Conservation (phyloP, 2,888 invertebrate species). For the Gymnocheta viridis region DNA sequence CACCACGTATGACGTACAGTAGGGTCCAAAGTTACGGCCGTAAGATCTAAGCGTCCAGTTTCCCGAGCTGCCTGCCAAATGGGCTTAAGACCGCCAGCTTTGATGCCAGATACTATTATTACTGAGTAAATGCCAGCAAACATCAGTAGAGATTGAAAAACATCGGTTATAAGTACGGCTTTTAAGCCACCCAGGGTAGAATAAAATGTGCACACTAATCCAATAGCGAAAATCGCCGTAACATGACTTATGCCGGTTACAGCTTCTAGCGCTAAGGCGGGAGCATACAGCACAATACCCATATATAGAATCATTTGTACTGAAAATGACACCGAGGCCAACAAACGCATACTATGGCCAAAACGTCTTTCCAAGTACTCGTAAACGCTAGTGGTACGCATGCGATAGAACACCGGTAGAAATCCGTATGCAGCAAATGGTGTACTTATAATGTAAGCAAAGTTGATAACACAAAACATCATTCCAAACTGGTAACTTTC, state of each 20-base stretch:
- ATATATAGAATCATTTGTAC: constrained; percentile 96
- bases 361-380: constrained; percentile 96
- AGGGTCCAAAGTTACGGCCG: constrained; percentile 89
- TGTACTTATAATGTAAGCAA: constrained; percentile 89
- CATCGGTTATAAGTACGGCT: constrained; percentile 93
- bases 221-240: constrained; percentile 87
- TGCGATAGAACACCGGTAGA: constrained; percentile 92
- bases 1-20: constrained; percentile 93
- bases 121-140: constrained; percentile 91
- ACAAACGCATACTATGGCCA: constrained; percentile 87
- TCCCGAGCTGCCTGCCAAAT: constrained; percentile 88
- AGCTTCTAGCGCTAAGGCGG: constrained; percentile 93
- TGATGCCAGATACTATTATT: constrained; percentile 87
- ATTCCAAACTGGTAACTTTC: constrained; percentile 93
- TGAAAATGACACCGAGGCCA: constrained; percentile 92
- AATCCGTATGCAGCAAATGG: constrained; percentile 90
- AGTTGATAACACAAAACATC: constrained; percentile 89
- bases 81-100: constrained; percentile 87
- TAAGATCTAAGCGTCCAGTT: constrained; percentile 87
- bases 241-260: constrained; percentile 89
- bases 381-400: constrained; percentile 92
- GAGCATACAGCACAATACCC: constrained; percentile 97
- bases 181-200: constrained; percentile 95
- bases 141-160: constrained; percentile 93
- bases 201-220: constrained; percentile 92